Evolutionary conservation across 2,113 vertebrate species (phyloP).

Genomic region (Cyprichromis sp.): DNA sequence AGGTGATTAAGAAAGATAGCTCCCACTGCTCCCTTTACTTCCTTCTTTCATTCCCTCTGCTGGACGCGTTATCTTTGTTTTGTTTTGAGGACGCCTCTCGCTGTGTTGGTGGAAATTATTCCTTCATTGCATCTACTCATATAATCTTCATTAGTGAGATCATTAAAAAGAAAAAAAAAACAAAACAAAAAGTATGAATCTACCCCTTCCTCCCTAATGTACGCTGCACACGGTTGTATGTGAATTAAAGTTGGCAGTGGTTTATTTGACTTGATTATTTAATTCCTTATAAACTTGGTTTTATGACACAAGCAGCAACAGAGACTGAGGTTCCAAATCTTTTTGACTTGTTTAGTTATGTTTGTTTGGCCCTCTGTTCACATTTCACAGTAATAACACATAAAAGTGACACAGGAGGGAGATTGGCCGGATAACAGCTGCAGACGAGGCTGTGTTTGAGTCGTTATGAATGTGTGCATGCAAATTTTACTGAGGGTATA

Average conservation of each 20-base stretch:
- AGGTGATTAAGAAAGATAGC: neutral
- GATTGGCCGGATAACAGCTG: neutral
- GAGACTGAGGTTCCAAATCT: conserved; percentile 4
- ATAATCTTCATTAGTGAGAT: conserved; percentile 15
- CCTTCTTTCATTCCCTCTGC: neutral
- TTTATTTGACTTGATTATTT: conserved; percentile 24
- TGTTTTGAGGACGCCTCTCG: neutral
- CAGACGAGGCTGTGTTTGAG: neutral
- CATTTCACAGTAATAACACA: conserved; percentile 3
- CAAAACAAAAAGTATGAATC: neutral
- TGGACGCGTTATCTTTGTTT: neutral
- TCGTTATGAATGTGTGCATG: neutral
- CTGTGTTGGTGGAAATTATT: neutral
- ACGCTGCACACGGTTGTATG: neutral
- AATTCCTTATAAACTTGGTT: conserved; percentile 4
- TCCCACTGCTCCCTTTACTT: neutral
- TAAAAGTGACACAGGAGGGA: neutral
- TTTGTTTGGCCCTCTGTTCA: neutral
- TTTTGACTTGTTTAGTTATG: conserved; percentile 20
- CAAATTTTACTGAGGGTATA: neutral
- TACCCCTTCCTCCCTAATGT: neutral
- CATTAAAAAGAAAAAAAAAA: neutral
- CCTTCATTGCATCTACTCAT: conserved; percentile 1
- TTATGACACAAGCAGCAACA: neutral
- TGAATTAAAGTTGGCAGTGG: conserved; percentile 1